These are phyloP conservation scores for Sarcophaga peregrina DNA, from an alignment of 1,140 invertebrate species.

Conservation along the genomic window DNA sequence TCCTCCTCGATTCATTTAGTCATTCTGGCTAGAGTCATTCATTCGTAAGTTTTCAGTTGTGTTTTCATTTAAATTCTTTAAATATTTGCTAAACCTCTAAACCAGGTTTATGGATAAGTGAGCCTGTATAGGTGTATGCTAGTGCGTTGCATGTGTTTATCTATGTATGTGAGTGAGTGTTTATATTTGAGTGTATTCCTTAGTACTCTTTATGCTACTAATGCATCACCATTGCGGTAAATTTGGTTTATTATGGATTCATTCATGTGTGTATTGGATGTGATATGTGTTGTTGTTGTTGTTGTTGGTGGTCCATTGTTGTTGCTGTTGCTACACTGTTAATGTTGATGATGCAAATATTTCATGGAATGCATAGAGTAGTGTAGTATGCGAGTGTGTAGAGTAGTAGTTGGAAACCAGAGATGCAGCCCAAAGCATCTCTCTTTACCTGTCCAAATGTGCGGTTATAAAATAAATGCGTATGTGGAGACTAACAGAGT, in stretches of 20 bases:
- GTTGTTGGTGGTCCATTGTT: too few relatives aligned
- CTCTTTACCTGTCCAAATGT: not conserved
- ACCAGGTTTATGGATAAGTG: slow-evolving; percentile 9
- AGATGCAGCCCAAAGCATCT: not conserved
- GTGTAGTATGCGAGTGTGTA: not conserved
- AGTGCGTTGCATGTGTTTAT: too few relatives aligned
- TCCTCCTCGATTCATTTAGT: too few relatives aligned
- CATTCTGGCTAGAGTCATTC: not conserved
- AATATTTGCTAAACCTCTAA: slow-evolving; percentile 15
- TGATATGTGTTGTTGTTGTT: too few relatives aligned
- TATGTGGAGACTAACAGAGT: not conserved
- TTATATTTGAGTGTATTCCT: too few relatives aligned
- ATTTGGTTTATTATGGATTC: slow-evolving; percentile 22
- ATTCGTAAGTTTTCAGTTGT: not conserved
- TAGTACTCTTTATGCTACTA: not conserved
- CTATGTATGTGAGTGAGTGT: too few relatives aligned
- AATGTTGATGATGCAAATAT: not conserved
- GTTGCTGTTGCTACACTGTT: not conserved
- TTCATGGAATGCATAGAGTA: not conserved
- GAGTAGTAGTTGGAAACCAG: not conserved
- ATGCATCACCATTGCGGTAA: slow-evolving; percentile 5
- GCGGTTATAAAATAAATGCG: not conserved
- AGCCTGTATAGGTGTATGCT: not conserved
- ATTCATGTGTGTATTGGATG: not conserved
- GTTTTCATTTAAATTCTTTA: slow-evolving; percentile 8